These are phyloP conservation scores for Myotis brandtii DNA, from an alignment of 2,113 vertebrate genomes.

Conservation along the genomic window DNA sequence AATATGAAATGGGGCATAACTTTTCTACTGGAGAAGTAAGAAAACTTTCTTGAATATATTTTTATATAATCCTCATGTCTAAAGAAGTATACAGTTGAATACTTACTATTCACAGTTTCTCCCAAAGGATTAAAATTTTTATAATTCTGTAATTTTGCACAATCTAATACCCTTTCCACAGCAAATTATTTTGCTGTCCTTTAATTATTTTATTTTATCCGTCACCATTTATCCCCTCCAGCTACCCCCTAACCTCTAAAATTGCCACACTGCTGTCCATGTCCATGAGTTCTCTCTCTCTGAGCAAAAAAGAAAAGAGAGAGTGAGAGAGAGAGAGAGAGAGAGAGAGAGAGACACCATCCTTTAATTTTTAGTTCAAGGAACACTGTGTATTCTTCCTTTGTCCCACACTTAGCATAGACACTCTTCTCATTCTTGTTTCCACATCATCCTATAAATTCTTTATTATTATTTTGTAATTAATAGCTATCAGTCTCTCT, in stretches of 20 bases:
- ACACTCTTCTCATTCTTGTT: neutral
- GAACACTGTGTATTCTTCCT: neutral
- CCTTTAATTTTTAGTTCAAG: neutral
- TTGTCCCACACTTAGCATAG: neutral
- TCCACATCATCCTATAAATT: neutral
- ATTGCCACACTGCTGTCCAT: too few relatives aligned
- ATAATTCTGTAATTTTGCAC: neutral
- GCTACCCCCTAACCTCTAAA: too few relatives aligned
- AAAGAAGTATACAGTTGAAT: neutral
- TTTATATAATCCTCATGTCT: neutral
- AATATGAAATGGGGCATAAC: constrained; percentile 18
- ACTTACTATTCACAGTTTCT: neutral
- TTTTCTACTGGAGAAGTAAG: constrained; percentile 25
- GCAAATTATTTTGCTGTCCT: neutral
- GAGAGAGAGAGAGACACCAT: too few relatives aligned
- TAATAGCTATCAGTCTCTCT: neutral
- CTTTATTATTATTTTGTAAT: neutral
- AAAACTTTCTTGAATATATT: constrained; percentile 21
- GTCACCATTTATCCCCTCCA: too few relatives aligned
- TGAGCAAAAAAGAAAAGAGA: too few relatives aligned
- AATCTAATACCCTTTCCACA: neutral
- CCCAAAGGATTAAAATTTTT: neutral
- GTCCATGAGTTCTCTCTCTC: too few relatives aligned
- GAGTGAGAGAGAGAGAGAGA: too few relatives aligned
- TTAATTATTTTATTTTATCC: neutral